Percentiles rank a stretch among this genome's conserved stretches.
Conservation (phyloP, 2,888 invertebrate species). For the Troides helena region DNA sequence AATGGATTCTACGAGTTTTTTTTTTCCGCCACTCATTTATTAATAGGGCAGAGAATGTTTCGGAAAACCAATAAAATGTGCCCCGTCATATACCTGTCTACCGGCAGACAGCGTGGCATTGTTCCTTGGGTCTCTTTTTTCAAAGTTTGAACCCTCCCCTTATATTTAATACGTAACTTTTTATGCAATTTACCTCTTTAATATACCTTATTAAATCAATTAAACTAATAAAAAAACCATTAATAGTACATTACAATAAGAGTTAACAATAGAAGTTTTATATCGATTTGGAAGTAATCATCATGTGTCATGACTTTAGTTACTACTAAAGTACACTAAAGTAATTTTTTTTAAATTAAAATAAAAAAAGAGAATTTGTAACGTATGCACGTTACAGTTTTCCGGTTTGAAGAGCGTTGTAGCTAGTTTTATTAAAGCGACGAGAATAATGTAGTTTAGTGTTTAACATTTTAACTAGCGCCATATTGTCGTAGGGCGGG, state of each 20-base stretch:
- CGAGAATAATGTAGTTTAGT: no score
- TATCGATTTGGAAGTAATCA: no score
- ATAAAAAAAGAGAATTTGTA: no score
- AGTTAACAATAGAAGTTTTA: not conserved
- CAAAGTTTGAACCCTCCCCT: constrained; percentile 46
- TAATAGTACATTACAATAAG: not conserved
- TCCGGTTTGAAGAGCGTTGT: no score
- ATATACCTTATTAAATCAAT: constrained; percentile 39
- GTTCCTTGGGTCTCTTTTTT: constrained; percentile 57
- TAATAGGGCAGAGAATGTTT: constrained; percentile 78
- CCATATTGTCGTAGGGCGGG: no score
- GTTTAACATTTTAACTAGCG: no score
- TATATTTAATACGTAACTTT: constrained; percentile 38
- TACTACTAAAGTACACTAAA: no score
- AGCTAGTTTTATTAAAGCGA: no score
- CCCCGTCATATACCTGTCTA: constrained; percentile 80
- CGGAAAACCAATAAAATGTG: constrained; percentile 80
- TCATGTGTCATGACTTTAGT: no score
- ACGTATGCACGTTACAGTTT: no score
- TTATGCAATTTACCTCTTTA: constrained; percentile 43
- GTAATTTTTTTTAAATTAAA: no score
- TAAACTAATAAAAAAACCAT: constrained; percentile 8
- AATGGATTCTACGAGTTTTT: constrained; percentile 79
- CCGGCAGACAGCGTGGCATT: constrained; percentile 77
- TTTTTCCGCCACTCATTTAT: constrained; percentile 75